A percentile compares a stretch with the other conserved stretches of the same genome.
phyloP scores from a whole-genome alignment of 2,888 invertebrate species.

The Folsomia candida region DNA sequence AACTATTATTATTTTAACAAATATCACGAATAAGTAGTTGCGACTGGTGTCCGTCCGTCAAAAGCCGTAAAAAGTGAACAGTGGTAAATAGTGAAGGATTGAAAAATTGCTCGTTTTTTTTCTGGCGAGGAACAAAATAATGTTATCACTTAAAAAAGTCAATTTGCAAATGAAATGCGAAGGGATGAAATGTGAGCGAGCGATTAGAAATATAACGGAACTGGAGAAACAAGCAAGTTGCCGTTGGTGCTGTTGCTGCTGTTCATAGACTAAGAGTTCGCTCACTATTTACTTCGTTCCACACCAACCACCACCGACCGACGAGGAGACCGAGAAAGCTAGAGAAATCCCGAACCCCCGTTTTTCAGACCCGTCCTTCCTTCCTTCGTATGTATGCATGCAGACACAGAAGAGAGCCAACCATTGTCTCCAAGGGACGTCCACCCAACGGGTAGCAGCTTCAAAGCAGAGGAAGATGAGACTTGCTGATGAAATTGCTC shows the following conservation, averaged over 20 bases:
- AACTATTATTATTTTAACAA: no score
- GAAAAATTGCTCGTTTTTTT: no score
- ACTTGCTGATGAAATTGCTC: no score
- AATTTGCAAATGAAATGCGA: not conserved
- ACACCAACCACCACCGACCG: not conserved
- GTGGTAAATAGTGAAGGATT: no score
- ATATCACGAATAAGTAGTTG: no score
- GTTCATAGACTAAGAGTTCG: not conserved
- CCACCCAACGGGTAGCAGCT: not conserved
- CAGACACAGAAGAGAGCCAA: not conserved
- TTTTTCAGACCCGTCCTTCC: no score
- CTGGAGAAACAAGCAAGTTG: conserved; percentile 2
- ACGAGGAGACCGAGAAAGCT: not conserved
- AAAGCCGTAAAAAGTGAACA: no score
- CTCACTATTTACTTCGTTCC: not conserved
- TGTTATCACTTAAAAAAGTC: not conserved
- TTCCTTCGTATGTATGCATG: no score
- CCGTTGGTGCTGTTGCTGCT: not conserved
- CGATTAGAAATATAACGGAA: not conserved
- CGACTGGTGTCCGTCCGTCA: no score
- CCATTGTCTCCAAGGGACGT: not conserved
- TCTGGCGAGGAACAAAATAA: not conserved
- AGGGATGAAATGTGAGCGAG: not conserved
- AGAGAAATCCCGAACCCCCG: not conserved
- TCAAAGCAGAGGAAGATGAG: no score